Evolutionary conservation across 2,113 vertebrate species (phyloP).

Genomic region (Pseudolaguvia tuberculata): DNA sequence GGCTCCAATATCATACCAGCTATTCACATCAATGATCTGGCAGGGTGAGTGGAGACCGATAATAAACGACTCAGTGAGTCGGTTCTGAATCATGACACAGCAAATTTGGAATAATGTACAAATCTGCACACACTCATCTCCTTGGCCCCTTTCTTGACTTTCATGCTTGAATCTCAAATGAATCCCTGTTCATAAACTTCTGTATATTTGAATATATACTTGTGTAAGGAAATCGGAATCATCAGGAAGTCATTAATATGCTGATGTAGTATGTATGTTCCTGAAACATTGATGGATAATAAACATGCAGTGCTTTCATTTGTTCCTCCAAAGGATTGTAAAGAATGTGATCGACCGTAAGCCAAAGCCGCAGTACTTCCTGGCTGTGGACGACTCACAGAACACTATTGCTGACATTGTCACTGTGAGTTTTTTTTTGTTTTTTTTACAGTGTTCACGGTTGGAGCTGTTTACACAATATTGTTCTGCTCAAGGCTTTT

Average conservation of each 20-base stretch:
- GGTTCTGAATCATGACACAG: not conserved
- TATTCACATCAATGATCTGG: constrained; percentile 85
- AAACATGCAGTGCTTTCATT: not conserved
- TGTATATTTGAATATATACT: not conserved
- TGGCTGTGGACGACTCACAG: constrained; percentile 79
- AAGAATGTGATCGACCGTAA: constrained; percentile 77
- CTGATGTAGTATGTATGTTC: not conserved
- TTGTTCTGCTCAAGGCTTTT: not conserved
- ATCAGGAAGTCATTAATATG: not conserved
- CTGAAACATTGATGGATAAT: not conserved
- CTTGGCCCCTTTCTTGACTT: not conserved
- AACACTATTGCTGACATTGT: constrained; percentile 76
- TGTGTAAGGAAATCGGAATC: not conserved
- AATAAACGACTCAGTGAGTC: not conserved
- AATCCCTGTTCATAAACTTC: not conserved
- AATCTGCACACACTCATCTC: not conserved
- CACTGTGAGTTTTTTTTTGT: constrained; percentile 75
- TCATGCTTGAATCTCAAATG: not conserved
- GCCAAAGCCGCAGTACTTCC: constrained; percentile 73
- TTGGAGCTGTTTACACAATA: not conserved
- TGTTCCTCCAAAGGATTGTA: constrained; percentile 71
- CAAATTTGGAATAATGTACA: not conserved
- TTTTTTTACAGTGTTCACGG: no score
- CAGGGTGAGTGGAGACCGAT: constrained; percentile 66
- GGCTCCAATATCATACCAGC: constrained; percentile 80